Evolutionary conservation across 2,113 vertebrate genomes (phyloP), one percentile per base, ranked within the genome.

Genomic region (Myotis davidii): DNA sequence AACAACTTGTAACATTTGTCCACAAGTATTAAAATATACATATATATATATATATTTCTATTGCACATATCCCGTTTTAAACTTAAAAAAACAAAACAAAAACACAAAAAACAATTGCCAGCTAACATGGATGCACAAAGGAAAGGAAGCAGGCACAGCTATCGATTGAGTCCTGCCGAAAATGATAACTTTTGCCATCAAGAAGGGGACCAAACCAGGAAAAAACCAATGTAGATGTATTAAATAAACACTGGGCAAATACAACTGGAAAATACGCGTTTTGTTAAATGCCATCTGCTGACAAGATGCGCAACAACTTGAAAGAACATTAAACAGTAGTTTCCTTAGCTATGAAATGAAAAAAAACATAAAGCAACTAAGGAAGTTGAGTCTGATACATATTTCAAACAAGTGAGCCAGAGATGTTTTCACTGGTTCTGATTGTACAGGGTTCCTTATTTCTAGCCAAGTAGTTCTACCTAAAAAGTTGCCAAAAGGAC

Each of bases 1-100:
- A 99, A 99, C 99, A 99, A 99, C 99, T 99, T 99, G 99, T 99
- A 99, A 99, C 99, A 97, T 98, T 99, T 99, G 99, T 99, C 99
- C 98, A 99, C 99, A 99, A 99, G 99, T 99, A 99, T 99, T 98
- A 99, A 99, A 99, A 99, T 99, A 99, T 99, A 99, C 99, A 99
- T 99, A 99, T 99, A 98, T 99, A 99, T 99, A 98, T 99, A 98
- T 98, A 96, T 97, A 96, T 98, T 98, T 98, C 98, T 99, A 99
- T 99, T 99, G 99, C 99, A 99, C 99, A 98, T 98, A 98, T 98
- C 99, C 98, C 97, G 54, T 98, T 96, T 98, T 98, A 97, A 91
- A 97, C 95, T 77, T 42, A 77, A 77, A 76, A 70, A 23, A 70
- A 18, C 9, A 70, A 65, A 70, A 70, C 10, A 70, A 69, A 9